These are phyloP conservation scores for Cephalopachus bancanus DNA, from an alignment of 2,797 vertebrate species.

Conservation along the genomic window DNA sequence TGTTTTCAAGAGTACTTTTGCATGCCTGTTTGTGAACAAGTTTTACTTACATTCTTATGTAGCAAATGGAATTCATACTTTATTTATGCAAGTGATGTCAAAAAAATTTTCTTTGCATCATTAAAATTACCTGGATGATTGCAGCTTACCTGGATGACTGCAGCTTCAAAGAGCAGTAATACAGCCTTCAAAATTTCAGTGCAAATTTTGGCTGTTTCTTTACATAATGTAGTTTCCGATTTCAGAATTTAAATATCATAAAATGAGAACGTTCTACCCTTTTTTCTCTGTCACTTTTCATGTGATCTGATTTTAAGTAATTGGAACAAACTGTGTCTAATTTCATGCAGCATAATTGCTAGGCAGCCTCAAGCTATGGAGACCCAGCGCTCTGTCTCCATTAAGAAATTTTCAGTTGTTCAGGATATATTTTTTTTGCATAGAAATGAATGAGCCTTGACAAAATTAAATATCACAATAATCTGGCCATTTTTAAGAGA, in stretches of 20 bases:
- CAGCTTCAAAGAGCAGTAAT: constrained; percentile 56
- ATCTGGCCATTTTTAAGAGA: constrained; percentile 86
- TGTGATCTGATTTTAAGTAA: constrained; percentile 96
- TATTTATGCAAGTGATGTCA: constrained; percentile 66
- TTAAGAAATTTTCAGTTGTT: constrained; percentile 90
- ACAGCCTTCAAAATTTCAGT: constrained; percentile 69
- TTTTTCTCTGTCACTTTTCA: constrained; percentile 91
- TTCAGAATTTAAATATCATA: constrained; percentile 85
- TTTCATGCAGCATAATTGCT: constrained; percentile 96
- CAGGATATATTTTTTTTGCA: constrained; percentile 79
- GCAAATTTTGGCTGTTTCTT: constrained; percentile 77
- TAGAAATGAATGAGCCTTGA: constrained; percentile 85
- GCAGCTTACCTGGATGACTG: constrained; percentile 68
- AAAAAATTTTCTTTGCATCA: constrained; percentile 75
- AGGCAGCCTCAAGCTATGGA: constrained; percentile 93
- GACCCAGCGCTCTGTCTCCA: constrained; percentile 90
- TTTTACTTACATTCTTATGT: constrained; percentile 70
- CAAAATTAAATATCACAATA: constrained; percentile 89
- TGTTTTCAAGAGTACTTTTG: constrained; percentile 72
- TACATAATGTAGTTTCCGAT: constrained; percentile 78
- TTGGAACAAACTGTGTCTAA: constrained; percentile 96
- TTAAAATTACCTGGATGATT: constrained; percentile 77
- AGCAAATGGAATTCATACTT: constrained; percentile 70
- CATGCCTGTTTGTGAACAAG: constrained; percentile 79
- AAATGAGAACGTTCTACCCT: constrained; percentile 83